Evolutionary conservation across 2,888 invertebrate species (phyloP), one percentile per base, ranked within the genome.

Genomic region (Opisthograptis luteolata): DNA sequence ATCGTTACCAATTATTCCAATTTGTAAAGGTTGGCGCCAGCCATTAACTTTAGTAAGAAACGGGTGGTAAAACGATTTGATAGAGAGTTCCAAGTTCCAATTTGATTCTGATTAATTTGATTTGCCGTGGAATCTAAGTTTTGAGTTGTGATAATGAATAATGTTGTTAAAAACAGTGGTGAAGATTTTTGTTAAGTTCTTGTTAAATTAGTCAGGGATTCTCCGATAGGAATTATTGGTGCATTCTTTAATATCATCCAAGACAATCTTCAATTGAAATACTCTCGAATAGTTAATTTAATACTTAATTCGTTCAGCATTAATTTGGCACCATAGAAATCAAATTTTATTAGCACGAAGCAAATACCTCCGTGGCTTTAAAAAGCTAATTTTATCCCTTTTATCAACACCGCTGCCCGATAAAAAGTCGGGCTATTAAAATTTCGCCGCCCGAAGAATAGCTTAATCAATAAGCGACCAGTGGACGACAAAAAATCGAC

Each of bases 11-110:
- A 81, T 82, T 76, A 81, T 70, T 73, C 58, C 69, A 70, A 80
- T 76, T 73, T 69, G 73, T 70, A 54, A 68, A 48, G 70, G 64
- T 61, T 71, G 84, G 84, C 84, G 85, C 84, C 83, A 74, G 63
- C 55, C 60, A 63, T 66, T 65, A 64, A 58, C 62, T 53, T 53
- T 69, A 71, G 63, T 72, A 66, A 64, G 73, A 74, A 79, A 72
- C 68, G 55, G 57, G 57, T 60, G 57, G 58, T 80, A 74, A 81
- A 81, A 60, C 75, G 68, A 73, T 77, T 69, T 65, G 44, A 44
- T 28, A 39, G 43, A 34, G 35, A 27, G 57, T 48, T 46, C 42
- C 49, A 58, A 27, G 57, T 48, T 46, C 42, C 49, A 58, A 62
- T 56, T 56, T 58, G 31, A 40, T 58, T 53, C 48, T 60, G 43